Base-by-base conservation (phyloP, 1,140 invertebrate genomes). In the Mamestra configurata region DNA sequence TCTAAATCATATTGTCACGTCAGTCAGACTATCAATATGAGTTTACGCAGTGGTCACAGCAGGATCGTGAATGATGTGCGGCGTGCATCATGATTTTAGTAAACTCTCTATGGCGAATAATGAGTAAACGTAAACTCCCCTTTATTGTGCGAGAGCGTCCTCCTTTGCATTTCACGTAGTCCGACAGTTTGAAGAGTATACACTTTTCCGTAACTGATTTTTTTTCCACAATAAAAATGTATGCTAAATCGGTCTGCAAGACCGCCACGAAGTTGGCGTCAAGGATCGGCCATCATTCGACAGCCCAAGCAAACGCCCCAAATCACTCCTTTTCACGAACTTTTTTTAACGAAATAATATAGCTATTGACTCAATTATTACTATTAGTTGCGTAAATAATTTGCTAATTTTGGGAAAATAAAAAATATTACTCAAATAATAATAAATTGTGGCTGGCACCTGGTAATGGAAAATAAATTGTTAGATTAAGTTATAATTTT, bases 161-260 rank as follows among this genome's bases (percentile, higher is more conserved):
- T 94, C 87, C 94, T 94, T 93, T 95, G 92, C 91, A 95, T 94
- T 89, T 93, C 92, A 94, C 92, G 89, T 87, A 72, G 82, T 80
- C 80, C 79, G 79, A 85, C 88, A 88, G 87, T 86, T 81, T 90
- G 84, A 77, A 81, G 86, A 87, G 61, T 87, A 86, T 85, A 88
- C 86, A 89, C 81, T 83, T 81, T 77, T 84, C 78, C 85, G 79
- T 79, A 51, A 84, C 82, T 77, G 82, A 64, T 82, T 82, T 85
- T 84, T n/a, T n/a, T 86, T 86, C 87, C 84, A 89, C 83, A 84
- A 80, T 83, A 86, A 76, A 86, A 89, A 89, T 81, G 82, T 84
- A 75, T 82, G 80, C 79, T 84, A 85, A 87, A 86, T 89, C 86
- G 84, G 87, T 87, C 84, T 80, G 70, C 75, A 79, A 88, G 86